phyloP scores from a whole-genome alignment of 2,797 vertebrate genomes.

The Paedocypris micromegethes region DNA sequence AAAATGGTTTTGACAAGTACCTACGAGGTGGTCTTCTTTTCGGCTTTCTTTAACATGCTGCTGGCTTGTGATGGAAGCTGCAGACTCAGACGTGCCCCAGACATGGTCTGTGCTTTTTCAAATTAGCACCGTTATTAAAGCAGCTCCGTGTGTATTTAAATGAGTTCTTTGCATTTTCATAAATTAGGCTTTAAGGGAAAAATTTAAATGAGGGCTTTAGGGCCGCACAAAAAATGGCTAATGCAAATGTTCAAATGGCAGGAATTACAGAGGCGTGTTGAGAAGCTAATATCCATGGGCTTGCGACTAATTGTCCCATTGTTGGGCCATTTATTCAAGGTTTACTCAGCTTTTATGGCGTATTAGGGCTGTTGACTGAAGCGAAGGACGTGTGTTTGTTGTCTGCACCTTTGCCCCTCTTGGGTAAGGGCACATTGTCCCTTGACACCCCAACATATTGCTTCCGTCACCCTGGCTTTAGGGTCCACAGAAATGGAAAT shows the following conservation, averaged over 20 bases:
- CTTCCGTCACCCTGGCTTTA: conserved; percentile 54
- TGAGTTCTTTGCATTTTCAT: conserved; percentile 69
- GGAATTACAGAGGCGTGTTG: conserved; percentile 62
- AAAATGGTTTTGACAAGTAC: conserved; percentile 47
- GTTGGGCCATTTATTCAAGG: conserved; percentile 80
- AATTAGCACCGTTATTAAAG: conserved; percentile 54
- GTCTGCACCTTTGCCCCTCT: conserved; percentile 53
- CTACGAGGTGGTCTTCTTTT: conserved; percentile 31
- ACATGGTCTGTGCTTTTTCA: conserved; percentile 47
- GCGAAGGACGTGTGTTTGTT: conserved; percentile 67
- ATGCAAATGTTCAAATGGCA: conserved; percentile 59
- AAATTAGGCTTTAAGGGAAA: conserved; percentile 59
- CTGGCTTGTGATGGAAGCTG: conserved; percentile 36
- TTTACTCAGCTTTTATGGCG: conserved; percentile 77
- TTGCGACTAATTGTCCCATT: conserved; percentile 86
- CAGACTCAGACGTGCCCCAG: conserved; percentile 50
- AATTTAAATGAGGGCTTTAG: conserved; percentile 45
- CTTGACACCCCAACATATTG: conserved; percentile 62
- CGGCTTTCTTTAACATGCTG: conserved; percentile 42
- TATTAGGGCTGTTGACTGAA: conserved; percentile 51
- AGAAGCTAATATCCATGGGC: conserved; percentile 70
- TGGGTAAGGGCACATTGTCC: conserved; percentile 65
- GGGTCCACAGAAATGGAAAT: conserved; percentile 42
- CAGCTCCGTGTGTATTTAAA: conserved; percentile 73
- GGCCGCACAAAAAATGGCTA: conserved; percentile 58